Evolutionary conservation across 2,888 invertebrate species (phyloP), one percentile per base, ranked within the genome.

Genomic region (Platycheirus rosarum): DNA sequence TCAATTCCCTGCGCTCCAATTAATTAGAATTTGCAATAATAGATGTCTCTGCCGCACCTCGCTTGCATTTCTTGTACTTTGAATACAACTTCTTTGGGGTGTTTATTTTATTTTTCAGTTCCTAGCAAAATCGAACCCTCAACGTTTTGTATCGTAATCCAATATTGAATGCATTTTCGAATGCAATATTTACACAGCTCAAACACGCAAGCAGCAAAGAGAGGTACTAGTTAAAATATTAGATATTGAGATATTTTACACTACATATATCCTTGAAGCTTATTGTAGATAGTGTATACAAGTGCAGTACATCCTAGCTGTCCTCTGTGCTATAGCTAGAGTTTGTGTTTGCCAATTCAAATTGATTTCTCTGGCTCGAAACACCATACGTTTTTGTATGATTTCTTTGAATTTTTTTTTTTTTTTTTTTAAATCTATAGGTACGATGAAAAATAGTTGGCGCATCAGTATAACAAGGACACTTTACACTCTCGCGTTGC

Each of bases 111-210:
- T n/a, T 20, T 23, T 14, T 6, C 35, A 51, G 4, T 42, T 8
- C 7, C 23, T 57, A 40, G 57, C 18, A 13, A 5, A 32, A 13
- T 13, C 40, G 46, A 13, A 40, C 57, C 40, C 40, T 40, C 23
- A 57, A 40, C 51, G 18, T 26, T 63, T 11, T 32, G 44, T 63
- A 55, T 42, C 29, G 70, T 70, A 70, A 77, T 71, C 60, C 77
- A 78, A 78, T 71, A 78, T 78, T 71, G 65, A 66, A 78, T 71
- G 71, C 71, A 78, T 78, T 78, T 66, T 48, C 71, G 71, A 66
- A 66, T 71, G 71, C 71, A 66, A 78, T 71, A 78, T 78, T 78
- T 78, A 78, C 71, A 66, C 71, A 66, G 35, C 71, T 70, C 51
- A 51, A 78, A 35, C 77, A 78, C 44, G 77, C 71, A 66, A 78